Evolutionary conservation across 2,113 vertebrate genomes (phyloP).

Genomic region (Phalacrocorax pelagicus): DNA sequence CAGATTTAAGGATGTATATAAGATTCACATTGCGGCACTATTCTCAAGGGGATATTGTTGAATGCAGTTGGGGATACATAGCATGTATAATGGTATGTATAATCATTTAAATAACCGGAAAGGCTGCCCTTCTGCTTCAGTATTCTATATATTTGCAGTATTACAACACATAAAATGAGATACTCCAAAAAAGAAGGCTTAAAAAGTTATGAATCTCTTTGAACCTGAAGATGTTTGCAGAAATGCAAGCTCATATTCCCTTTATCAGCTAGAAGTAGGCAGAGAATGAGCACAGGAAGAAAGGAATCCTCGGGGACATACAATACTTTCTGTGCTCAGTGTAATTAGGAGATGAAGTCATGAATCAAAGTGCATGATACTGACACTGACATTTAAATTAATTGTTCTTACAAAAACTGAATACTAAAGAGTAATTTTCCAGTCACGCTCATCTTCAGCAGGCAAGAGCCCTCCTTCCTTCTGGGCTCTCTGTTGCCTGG

Average conservation of each 20-base stretch:
- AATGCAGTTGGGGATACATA: background rate
- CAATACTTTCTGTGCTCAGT: background rate
- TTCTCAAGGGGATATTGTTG: background rate
- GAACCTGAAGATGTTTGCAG: background rate
- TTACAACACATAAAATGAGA: background rate
- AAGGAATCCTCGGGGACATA: background rate
- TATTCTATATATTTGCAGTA: background rate
- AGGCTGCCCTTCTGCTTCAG: background rate
- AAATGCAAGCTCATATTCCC: background rate
- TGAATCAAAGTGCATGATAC: fast-evolving
- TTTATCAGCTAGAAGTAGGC: background rate
- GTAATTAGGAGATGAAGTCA: background rate
- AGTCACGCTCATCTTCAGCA: background rate
- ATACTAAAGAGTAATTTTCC: background rate
- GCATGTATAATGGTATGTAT: fast-evolving
- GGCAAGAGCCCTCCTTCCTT: background rate
- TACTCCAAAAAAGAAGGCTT: background rate
- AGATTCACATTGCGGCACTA: background rate
- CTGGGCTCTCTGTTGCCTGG: background rate
- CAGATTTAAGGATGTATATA: background rate
- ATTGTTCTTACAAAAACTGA: background rate
- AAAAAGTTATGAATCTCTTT: background rate
- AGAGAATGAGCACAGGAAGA: background rate
- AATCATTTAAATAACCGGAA: background rate
- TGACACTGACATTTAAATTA: background rate